phyloP scores from a whole-genome alignment of 2,797 vertebrate genomes.

The Discoglossus pictus region DNA sequence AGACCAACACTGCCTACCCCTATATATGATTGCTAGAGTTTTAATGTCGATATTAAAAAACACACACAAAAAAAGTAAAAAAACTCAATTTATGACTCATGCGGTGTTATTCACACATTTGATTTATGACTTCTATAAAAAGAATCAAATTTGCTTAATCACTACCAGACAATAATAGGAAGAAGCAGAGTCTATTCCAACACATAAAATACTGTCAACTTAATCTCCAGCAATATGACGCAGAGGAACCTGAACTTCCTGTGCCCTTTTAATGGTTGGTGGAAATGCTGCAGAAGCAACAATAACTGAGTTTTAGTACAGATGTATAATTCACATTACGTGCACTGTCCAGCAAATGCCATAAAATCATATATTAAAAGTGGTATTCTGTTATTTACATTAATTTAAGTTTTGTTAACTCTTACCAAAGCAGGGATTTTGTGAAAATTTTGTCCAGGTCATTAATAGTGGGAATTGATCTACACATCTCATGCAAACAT shows the following conservation, averaged over 20 bases:
- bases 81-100: no score
- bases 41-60: no score
- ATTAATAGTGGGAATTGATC: no score
- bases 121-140: background rate
- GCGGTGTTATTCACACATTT: background rate
- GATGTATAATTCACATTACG: constrained; percentile 9
- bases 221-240: constrained; percentile 24
- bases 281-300: constrained; percentile 8
- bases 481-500: no score
- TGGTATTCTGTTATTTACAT: no score
- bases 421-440: no score
- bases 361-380: no score
- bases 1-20: no score
- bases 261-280: constrained; percentile 4
- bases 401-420: no score
- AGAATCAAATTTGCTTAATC: background rate
- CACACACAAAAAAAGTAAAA: no score
- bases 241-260: constrained; percentile 28
- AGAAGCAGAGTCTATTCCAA: background rate
- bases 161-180: background rate
- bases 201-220: constrained; percentile 10
- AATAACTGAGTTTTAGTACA: constrained; percentile 14
- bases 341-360: constrained; percentile 1
- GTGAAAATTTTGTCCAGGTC: no score
- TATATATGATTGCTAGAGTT: no score